Base-by-base conservation (phyloP, 2,888 invertebrate genomes). In the Helleia helle region DNA sequence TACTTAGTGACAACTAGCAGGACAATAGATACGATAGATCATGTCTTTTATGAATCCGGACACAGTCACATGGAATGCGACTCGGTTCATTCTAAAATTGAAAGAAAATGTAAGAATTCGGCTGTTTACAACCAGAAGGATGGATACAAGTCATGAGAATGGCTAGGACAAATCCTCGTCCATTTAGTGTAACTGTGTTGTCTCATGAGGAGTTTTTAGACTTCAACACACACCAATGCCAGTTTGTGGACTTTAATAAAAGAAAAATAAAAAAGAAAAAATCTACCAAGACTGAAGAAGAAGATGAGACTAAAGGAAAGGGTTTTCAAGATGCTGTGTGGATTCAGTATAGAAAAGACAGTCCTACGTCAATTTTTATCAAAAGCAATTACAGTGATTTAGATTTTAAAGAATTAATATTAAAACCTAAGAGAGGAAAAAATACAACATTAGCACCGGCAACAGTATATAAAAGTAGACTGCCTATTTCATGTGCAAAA, bases 101-200 rank as follows among this genome's bases (percentile, higher is more conserved):
- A 42, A 38, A 6, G n/a, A 8, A 37, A 36, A 40, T 34, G 30
- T 25, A 25, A 18, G 9, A 40, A 25, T 40, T n/a, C 26, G 29
- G 12, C 24, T 8, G 11, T 24, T 24, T 13, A 36, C 27, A 27
- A n/a, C n/a, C 15, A 11, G 27, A 38, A 27, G 11, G 14, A 4
- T 27, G 14, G 27, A 13, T 12, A 8, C 38, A 27, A 17, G 38
- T 7, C 4, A 38, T 38, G 17, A 27, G 17, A n/a, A 12, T 25
- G 8, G 22, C 22, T 8, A 22, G 22, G 8, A 22, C 3, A 4
- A 18, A 18, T 18, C 18, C 18, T 8, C 22, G 3, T 5, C 22
- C 22, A 7, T 22, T 22, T 22, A 22, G 8, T 22, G 5, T 22
- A 8, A 22, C 5, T 22, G 8, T 22, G 7, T 22, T 22, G 5